Evolutionary conservation across 2,113 vertebrate species (phyloP).

Genomic region (Cnemophilus loriae): DNA sequence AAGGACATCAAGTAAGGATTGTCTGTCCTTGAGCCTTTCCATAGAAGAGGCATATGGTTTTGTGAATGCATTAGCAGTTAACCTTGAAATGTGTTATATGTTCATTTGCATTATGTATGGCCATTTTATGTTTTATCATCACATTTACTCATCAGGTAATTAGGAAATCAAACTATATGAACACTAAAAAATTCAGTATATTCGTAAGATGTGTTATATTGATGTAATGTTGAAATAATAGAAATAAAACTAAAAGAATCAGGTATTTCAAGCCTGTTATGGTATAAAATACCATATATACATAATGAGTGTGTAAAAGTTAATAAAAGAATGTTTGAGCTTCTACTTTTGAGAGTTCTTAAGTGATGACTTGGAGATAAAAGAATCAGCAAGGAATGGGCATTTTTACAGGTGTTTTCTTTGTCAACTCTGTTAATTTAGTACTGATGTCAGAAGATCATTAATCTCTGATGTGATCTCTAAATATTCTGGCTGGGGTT

Average conservation of each 20-base stretch:
- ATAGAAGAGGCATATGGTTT: not conserved
- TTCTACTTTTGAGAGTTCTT: not conserved
- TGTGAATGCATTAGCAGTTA: not conserved
- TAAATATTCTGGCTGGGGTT: not conserved
- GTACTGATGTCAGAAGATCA: not conserved
- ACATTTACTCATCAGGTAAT: not conserved
- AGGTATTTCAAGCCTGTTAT: not conserved
- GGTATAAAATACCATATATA: not conserved
- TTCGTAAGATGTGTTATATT: not conserved
- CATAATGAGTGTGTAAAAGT: not conserved
- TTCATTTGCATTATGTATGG: not conserved
- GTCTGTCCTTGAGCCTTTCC: not conserved
- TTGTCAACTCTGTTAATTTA: not conserved
- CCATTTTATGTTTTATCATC: not conserved
- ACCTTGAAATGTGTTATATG: not conserved
- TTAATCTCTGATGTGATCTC: not conserved
- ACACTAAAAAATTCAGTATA: not conserved
- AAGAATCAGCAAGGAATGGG: not conserved
- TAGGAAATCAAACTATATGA: not conserved
- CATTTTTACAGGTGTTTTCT: not conserved
- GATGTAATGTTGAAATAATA: not conserved
- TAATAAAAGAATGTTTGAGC: not conserved
- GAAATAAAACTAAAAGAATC: not conserved
- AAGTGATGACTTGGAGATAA: not conserved
- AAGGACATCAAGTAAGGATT: not conserved